These are phyloP conservation scores for Branchinecta lindahli DNA, from an alignment of 1,140 invertebrate genomes.

Conservation along the genomic window DNA sequence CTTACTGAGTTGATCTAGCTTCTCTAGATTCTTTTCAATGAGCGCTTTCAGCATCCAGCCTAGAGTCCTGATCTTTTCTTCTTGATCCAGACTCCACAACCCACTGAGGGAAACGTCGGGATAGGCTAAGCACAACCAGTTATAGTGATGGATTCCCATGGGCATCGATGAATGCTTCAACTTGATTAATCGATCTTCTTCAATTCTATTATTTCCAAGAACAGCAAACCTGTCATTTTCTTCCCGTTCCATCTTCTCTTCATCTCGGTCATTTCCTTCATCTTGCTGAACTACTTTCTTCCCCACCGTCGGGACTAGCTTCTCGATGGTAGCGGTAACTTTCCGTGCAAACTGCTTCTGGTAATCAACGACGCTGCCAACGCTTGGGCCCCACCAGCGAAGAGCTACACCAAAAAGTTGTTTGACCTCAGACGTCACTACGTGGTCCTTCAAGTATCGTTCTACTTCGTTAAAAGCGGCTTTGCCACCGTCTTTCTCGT, in stretches of 20 bases:
- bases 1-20: too few relatives aligned
- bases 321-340: neutral
- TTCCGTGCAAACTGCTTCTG: neutral
- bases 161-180: neutral
- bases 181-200: neutral
- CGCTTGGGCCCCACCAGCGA: neutral
- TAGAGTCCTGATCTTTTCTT: constrained; percentile 14
- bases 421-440: neutral
- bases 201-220: constrained; percentile 12
- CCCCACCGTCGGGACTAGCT: neutral
- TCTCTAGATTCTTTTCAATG: constrained; percentile 10
- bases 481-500: neutral
- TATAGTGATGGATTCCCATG: neutral
- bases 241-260: constrained; percentile 10
- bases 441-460: neutral
- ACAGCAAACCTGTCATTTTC: neutral
- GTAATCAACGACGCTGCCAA: neutral
- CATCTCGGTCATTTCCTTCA: neutral
- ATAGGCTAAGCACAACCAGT: constrained; percentile 1
- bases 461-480: constrained; percentile 2
- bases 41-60: neutral
- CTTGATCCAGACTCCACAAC: constrained; percentile 6
- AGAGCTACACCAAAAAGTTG: neutral
- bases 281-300: neutral
- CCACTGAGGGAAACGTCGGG: neutral